Base-by-base conservation (phyloP, 2,888 invertebrate species). In the Zygogramma bicolorata region DNA sequence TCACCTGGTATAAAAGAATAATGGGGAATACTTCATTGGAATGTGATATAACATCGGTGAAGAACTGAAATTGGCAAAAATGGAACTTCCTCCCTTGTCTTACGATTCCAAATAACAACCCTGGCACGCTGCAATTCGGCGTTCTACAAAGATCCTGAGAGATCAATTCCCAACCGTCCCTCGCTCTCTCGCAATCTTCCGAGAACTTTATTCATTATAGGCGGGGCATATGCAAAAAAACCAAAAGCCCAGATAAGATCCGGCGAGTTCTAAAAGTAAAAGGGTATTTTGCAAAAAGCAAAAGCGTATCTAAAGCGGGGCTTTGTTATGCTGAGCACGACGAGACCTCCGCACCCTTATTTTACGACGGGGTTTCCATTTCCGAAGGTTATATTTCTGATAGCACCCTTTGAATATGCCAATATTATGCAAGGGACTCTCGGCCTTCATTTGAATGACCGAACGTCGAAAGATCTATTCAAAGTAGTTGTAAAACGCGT, bases 341-440 rank as follows among this genome's bases (percentile, higher is more conserved):
- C 79, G 77, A 75, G 76, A 68, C 70, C 75, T 75, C 67, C 78
- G 53, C 53, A 80, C 82, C 83, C 83, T 82, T 77, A 77, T 84
- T 85, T 85, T 85, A 85, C 81, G 84, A 83, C 83, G 75, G 81
- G 81, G 82, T 81, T 84, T 84, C 83, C 84, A 84, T 84, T 84
- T 84, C 84, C 84, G 83, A 85, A 85, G 85, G 85, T 84, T 84
- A 82, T 84, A 84, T 84, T 83, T 82, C 78, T 82, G 81, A 81
- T 81, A 82, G 80, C 77, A 81, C 80, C 81, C 84, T 84, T 84
- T 84, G 84, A 82, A 84, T 84, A 84, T 83, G 80, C 79, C 81
- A 81, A 82, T 82, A 84, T 85, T 85, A 84, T 84, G 83, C 83
- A 83, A 83, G 82, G 82, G 78, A 75, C 77, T 69, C 65, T 66